phyloP scores from a whole-genome alignment of 2,888 invertebrate species.

The Cynaeus angustus region DNA sequence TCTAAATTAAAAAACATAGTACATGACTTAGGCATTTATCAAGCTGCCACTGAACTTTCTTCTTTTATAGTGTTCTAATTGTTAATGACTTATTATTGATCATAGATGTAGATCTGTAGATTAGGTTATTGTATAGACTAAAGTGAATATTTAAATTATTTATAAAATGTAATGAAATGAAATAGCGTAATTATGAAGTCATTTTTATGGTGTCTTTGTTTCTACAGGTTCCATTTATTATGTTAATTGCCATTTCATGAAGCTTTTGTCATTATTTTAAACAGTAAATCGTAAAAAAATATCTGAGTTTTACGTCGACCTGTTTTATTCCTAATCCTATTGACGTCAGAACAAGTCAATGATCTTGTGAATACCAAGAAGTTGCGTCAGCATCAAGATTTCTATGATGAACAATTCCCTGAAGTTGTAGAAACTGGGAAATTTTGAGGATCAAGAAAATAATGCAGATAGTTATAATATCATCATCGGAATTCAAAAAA shows the following conservation, averaged over 20 bases:
- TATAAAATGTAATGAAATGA: constrained; percentile 50
- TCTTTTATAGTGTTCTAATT: constrained; percentile 50
- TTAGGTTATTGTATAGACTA: constrained; percentile 57
- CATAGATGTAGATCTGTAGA: constrained; percentile 48
- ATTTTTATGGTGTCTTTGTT: constrained; percentile 41
- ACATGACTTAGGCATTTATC: constrained; percentile 53
- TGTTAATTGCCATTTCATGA: constrained; percentile 33
- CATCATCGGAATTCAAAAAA: too few species aligned
- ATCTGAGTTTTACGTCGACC: not conserved
- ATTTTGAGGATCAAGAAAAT: too few species aligned
- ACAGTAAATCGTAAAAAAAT: constrained; percentile 38
- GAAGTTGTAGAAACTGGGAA: too few species aligned
- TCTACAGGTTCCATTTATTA: constrained; percentile 39
- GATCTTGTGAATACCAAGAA: too few species aligned
- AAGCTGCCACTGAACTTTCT: constrained; percentile 52
- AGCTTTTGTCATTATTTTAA: constrained; percentile 45
- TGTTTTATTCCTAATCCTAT: not conserved
- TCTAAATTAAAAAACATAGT: constrained; percentile 1
- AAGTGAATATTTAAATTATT: constrained; percentile 61
- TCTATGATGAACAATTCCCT: too few species aligned
- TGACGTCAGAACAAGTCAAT: not conserved
- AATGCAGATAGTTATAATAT: too few species aligned
- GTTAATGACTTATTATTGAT: constrained; percentile 49
- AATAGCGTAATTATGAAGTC: constrained; percentile 33
- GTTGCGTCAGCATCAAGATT: too few species aligned